phyloP scores from a whole-genome alignment of 2,113 vertebrate species.

The Gymnarchus niloticus region DNA sequence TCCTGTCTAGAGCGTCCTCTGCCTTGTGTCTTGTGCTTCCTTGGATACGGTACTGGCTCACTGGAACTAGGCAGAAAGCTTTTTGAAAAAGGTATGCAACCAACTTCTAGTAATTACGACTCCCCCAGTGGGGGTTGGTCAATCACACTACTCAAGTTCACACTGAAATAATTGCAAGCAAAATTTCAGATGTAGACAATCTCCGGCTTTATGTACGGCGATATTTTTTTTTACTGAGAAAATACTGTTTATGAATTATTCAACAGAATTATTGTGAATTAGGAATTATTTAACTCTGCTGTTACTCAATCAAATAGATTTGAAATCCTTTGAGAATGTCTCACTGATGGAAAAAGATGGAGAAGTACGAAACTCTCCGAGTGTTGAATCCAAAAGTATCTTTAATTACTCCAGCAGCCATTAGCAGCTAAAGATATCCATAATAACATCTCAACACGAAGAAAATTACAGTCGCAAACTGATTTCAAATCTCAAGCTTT shows the following conservation, averaged over 20 bases:
- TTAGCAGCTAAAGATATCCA: background rate
- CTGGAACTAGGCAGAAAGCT: background rate
- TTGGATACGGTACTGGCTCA: background rate
- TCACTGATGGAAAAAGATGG: background rate
- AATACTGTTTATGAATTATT: background rate
- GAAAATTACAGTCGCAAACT: no score
- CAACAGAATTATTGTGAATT: no score
- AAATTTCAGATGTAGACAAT: conserved; percentile 6
- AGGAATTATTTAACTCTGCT: background rate
- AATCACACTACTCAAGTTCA: background rate
- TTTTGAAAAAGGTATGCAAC: background rate
- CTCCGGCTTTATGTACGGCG: background rate
- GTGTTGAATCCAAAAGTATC: background rate
- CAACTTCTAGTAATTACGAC: background rate
- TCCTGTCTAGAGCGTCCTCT: background rate
- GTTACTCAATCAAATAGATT: background rate
- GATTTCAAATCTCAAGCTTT: no score
- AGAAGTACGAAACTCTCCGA: background rate
- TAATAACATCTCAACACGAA: no score
- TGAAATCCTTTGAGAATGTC: background rate
- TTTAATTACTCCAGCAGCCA: background rate
- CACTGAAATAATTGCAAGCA: background rate
- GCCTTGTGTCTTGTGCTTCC: background rate
- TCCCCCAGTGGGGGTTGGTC: background rate
- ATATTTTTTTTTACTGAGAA: background rate